Base-by-base conservation (phyloP, 2,797 vertebrate genomes). In the Notolabrus celidotus region DNA sequence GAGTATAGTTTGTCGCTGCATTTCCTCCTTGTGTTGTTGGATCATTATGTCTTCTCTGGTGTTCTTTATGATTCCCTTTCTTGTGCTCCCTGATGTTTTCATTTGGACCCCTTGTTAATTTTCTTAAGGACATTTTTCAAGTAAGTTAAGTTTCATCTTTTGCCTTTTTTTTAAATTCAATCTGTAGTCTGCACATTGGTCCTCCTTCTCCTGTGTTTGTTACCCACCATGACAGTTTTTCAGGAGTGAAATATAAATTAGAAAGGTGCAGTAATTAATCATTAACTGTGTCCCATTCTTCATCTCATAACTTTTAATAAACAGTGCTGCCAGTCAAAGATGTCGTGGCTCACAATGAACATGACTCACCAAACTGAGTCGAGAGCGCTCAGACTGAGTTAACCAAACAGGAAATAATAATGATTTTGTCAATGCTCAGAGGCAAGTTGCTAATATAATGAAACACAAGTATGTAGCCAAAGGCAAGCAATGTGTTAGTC, bases 281-380 rank as follows among this genome's bases (percentile, higher is more conserved):
- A 64, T 39, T 39, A 68, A 60, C n/a, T 58, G 14, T 1, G 17
- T 42, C 42, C 31, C 27, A 53, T 33, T 62, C 19, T 43, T 55
- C 5, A 34, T 67, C 49, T 64, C 23, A 7, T 65, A 54, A 57
- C 23, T 49, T 71, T 69, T 64, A 65, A 77, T 71, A 49, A 74
- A 72, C 49, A 50, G 27, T 46, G 31, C 23, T 64, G 50, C 42
- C 47, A 56, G 36, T 54, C 61, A 54, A 10, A 55, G 12, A 34
- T 1, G 4, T 23, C 49, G 34, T 42, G 23, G 25, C 12, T 47
- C 22, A 14, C 23, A 19, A 70, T 53, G 22, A 53, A 69, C 49
- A 56, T 56, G 20, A 41, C 12, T 72, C 23, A 33, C 3, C 41
- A 52, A 31, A 46, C 17, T 57, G 7, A 62, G 31, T 15, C 45